Base-by-base conservation (phyloP, 2,797 vertebrate genomes). In the Australoheros facetus region DNA sequence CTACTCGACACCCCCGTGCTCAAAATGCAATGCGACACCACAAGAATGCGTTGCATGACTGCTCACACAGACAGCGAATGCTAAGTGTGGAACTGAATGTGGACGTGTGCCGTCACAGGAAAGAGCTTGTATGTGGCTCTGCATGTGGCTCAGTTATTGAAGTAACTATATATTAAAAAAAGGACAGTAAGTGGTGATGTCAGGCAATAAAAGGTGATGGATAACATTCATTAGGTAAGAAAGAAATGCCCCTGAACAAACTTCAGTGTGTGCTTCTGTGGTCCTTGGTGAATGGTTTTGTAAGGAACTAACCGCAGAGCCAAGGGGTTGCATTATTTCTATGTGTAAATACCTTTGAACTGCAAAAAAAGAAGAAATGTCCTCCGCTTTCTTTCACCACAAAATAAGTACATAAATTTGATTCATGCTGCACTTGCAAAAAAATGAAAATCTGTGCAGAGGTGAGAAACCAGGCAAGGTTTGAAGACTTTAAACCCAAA, bases 141-240 rank as follows among this genome's bases (percentile, higher is more conserved):
- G 16, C 42, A 51, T 69, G 26, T 26, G 48, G 62, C 62, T 51
- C 26, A 51, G 62, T 69, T 69, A 69, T 69, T 69, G 26, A 26
- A 69, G 48, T 72, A 34, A 42, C 56, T 10, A 76, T 62, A 74
- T 79, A 32, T 32, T 32, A 10, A 37, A 56, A 72, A 83, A 80
- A 64, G 72, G 26, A 79, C 45, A 56, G 26, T 42, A 48, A 69
- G 42, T 69, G 42, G 42, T 66, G 62, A 69, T 69, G 62, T 51
- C 42, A 66, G 62, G 62, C 62, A 69, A 69, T 69, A 69, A 69
- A 66, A 69, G 42, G 10, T 73, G 71, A 73, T 58, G 71, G 55
- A 45, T 48, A 57, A 45, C 70, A 75, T 71, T 53, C 59, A 42
- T 56, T n/a, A 42, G 62, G 48, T 51, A 51, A 69, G 42, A 56